Evolutionary conservation across 2,888 invertebrate genomes (phyloP).

Genomic region (Drosophila flavopinicola): DNA sequence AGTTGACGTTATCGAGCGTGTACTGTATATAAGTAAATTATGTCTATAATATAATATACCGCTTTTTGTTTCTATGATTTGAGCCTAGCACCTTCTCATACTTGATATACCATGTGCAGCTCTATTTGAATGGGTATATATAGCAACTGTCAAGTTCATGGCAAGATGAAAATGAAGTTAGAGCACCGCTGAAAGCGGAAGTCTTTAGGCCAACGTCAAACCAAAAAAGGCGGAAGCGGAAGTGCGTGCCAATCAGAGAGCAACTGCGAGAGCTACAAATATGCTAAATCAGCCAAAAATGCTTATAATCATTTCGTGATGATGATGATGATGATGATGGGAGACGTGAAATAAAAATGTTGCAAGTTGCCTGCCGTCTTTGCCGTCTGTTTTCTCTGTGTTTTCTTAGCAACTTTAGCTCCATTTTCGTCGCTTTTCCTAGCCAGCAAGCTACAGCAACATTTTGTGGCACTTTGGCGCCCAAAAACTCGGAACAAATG

Average conservation of each 20-base stretch:
- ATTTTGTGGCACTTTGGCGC: constrained; percentile 79
- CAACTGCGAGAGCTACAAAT: constrained; percentile 47
- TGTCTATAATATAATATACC: no score
- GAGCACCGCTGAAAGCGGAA: constrained; percentile 61
- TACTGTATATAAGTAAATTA: no score
- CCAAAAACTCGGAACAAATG: constrained; percentile 76
- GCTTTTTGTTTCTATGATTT: no score
- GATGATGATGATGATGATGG: constrained; percentile 28
- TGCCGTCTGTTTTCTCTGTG: constrained; percentile 40
- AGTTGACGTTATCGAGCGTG: no score
- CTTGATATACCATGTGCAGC: constrained; percentile 1
- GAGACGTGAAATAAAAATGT: constrained; percentile 52
- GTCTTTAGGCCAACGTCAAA: constrained; percentile 74
- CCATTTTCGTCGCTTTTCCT: constrained; percentile 49
- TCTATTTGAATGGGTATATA: neutral
- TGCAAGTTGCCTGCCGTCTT: constrained; percentile 46
- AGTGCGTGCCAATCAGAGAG: constrained; percentile 67
- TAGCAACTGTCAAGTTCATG: constrained; percentile 62
- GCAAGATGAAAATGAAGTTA: constrained; percentile 65
- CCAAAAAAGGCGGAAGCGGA: constrained; percentile 72
- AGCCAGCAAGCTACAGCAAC: constrained; percentile 44
- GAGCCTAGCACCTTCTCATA: no score
- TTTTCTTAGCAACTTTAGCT: constrained; percentile 66
- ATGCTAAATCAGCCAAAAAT: constrained; percentile 79
- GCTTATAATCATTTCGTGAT: constrained; percentile 71